phyloP scores from a whole-genome alignment of 2,888 invertebrate species.

The Rotaria macrura region DNA sequence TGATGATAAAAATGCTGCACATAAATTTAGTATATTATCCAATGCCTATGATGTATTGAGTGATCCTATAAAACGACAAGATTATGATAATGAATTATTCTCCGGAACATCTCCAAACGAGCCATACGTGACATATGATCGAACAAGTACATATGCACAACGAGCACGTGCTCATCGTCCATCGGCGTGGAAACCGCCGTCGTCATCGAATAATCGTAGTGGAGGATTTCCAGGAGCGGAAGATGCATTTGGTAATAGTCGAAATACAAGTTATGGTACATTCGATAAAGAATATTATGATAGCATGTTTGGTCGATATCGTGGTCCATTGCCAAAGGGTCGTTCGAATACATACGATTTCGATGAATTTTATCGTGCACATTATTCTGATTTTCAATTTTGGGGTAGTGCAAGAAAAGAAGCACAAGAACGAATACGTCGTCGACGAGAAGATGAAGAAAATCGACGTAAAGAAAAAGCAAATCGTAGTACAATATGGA shows the following conservation, averaged over 20 bases:
- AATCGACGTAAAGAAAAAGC: neutral
- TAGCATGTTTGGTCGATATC: neutral
- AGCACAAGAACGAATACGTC: neutral
- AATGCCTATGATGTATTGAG: constrained; percentile 27
- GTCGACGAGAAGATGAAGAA: neutral
- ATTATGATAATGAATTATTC: constrained; percentile 7
- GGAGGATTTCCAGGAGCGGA: neutral
- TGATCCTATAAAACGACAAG: constrained; percentile 19
- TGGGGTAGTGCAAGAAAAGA: neutral
- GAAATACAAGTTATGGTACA: neutral
- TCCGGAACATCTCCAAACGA: neutral
- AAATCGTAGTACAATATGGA: neutral
- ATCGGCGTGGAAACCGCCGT: neutral
- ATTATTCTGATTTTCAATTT: constrained; percentile 9
- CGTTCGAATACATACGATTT: neutral
- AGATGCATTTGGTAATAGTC: neutral
- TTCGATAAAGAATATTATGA: neutral
- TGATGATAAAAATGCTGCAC: neutral
- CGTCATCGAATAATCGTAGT: neutral
- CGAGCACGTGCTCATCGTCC: neutral
- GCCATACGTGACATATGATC: neutral
- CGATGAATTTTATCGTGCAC: constrained; percentile 24
- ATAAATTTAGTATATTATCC: constrained; percentile 23
- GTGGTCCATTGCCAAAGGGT: neutral
- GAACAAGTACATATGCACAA: neutral